phyloP scores from a whole-genome alignment of 2,888 invertebrate genomes.

The Zaprionus lineosus region DNA sequence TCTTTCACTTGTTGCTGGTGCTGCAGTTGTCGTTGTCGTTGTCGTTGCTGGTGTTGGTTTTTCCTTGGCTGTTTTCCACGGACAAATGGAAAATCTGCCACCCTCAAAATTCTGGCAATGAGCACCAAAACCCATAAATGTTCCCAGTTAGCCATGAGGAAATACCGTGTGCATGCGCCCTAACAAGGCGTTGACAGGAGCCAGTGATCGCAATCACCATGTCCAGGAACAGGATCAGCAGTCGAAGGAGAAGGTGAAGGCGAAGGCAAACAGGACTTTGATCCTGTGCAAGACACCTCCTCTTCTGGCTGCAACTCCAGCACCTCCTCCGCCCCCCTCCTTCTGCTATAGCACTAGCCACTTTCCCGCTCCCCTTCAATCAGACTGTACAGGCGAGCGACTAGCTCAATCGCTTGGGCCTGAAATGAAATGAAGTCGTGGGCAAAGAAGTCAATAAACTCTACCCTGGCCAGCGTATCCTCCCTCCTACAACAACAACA shows the following conservation, averaged over 20 bases:
- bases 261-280: no score
- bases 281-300: no score
- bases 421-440: not conserved
- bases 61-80: constrained; percentile 27
- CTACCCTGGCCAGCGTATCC: constrained; percentile 28
- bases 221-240: not conserved
- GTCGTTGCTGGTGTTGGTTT: constrained; percentile 13
- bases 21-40: not conserved
- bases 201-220: not conserved
- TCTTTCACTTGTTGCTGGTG: constrained; percentile 12
- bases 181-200: constrained; percentile 18
- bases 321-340: no score
- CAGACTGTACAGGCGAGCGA: not conserved
- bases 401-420: constrained; percentile 36
- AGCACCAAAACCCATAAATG: no score
- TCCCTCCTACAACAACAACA: constrained; percentile 31
- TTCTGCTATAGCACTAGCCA: no score
- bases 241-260: no score
- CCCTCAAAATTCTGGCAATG: constrained; percentile 32
- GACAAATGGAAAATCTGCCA: constrained; percentile 32
- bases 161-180: no score
- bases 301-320: no score
- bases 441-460: constrained; percentile 56
- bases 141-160: no score
- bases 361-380: no score